Evolutionary conservation across 2,797 vertebrate genomes (phyloP).

Genomic region (Odontamblyopus lacepedii): DNA sequence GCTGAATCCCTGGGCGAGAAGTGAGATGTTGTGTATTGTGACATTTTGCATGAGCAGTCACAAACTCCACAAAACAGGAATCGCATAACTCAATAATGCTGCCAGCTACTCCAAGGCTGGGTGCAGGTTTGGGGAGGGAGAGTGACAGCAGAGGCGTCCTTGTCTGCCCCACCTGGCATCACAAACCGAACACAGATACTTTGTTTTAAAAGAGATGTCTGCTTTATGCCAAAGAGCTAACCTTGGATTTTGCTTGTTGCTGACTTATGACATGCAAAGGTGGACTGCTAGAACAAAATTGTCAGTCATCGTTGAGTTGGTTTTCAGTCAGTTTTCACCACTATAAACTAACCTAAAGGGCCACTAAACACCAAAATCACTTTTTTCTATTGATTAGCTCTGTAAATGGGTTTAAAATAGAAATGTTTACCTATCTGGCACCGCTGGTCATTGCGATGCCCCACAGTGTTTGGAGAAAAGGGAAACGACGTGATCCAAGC

Average conservation of each 20-base stretch:
- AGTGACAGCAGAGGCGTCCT: conserved; percentile 46
- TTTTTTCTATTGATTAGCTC: no score
- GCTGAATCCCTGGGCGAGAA: conserved; percentile 21
- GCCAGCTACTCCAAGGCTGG: conserved; percentile 46
- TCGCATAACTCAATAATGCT: conserved; percentile 22
- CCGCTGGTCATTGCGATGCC: no score
- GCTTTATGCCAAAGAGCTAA: neutral
- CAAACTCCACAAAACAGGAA: conserved; percentile 33
- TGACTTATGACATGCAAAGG: neutral
- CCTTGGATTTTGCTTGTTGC: neutral
- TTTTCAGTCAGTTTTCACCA: neutral
- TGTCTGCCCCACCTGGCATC: conserved; percentile 28
- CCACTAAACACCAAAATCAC: no score
- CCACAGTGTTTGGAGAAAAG: no score
- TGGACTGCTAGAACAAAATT: neutral
- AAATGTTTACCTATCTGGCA: no score
- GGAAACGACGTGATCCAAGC: no score
- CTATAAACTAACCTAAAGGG: neutral
- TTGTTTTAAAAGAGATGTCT: conserved; percentile 1
- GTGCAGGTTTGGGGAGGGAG: conserved; percentile 42
- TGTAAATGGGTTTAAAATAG: no score
- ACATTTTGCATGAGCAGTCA: conserved; percentile 38
- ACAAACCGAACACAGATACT: conserved; percentile 28
- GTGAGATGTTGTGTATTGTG: conserved; percentile 32
- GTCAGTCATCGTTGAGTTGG: neutral